Percentiles rank a stretch among this genome's conserved stretches.
Evolutionary conservation across 1,140 invertebrate genomes (phyloP).

Genomic region (Arion vulgaris): DNA sequence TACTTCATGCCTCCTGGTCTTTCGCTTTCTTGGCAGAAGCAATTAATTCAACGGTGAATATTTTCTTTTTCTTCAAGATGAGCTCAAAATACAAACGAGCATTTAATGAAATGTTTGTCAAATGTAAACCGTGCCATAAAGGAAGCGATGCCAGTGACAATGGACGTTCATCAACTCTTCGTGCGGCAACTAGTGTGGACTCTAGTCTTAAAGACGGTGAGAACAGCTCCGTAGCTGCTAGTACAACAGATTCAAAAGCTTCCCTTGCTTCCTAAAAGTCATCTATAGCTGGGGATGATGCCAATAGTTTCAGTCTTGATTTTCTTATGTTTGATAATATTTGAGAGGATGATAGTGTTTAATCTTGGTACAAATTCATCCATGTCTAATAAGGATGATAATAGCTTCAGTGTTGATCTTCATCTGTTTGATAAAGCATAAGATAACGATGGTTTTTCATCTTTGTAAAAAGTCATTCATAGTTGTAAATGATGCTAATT

Average conservation of each 20-base stretch:
- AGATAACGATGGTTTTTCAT: no score
- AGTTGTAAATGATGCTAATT: no score
- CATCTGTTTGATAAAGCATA: no score
- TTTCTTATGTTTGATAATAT: no score
- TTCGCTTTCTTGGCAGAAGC: background rate
- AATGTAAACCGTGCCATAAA: background rate
- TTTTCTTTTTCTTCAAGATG: constrained; percentile 6
- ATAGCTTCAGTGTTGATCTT: no score
- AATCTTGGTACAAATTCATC: no score
- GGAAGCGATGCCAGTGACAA: background rate
- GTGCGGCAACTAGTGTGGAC: background rate
- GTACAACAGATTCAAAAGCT: background rate
- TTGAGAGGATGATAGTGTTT: no score
- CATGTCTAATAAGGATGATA: no score
- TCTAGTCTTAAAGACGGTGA: background rate
- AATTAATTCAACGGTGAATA: background rate
- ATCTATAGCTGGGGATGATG: no score
- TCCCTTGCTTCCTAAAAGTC: background rate
- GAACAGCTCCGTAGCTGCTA: background rate
- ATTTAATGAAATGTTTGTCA: background rate
- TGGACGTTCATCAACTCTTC: background rate
- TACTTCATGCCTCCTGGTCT: background rate
- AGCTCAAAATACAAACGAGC: background rate
- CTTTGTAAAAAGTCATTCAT: no score
- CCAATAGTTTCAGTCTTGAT: no score